phyloP scores from a whole-genome alignment of 2,888 invertebrate genomes.

The Hypena proboscidalis region DNA sequence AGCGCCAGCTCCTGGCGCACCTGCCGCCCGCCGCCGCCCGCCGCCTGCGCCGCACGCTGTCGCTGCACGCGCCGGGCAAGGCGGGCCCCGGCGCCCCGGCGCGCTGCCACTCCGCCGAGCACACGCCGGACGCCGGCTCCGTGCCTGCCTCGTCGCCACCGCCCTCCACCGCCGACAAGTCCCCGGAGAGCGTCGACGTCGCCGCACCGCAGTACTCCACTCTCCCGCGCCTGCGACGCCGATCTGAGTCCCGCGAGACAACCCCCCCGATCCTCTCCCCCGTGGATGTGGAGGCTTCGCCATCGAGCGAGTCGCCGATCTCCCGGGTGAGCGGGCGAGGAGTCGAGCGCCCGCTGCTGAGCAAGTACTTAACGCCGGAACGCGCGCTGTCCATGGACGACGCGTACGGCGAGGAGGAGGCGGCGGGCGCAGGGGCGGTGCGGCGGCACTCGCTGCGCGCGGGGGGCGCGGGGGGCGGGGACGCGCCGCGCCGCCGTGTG shows the following conservation, averaged over 20 bases:
- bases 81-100: slow-evolving; percentile 33
- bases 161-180: slow-evolving; percentile 6
- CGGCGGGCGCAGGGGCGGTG: slow-evolving; percentile 55
- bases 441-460: slow-evolving; percentile 66
- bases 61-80: slow-evolving; percentile 67
- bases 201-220: slow-evolving; percentile 60
- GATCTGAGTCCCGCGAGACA: slow-evolving; percentile 8
- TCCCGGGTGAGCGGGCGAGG: slow-evolving; percentile 46
- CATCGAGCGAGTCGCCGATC: slow-evolving; percentile 1
- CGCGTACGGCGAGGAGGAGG: slow-evolving; percentile 62
- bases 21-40: slow-evolving; percentile 89
- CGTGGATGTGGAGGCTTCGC: slow-evolving; percentile 30
- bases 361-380: slow-evolving; percentile 83
- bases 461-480: slow-evolving; percentile 43
- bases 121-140: slow-evolving; percentile 19
- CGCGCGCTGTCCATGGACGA: slow-evolving; percentile 67
- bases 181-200: slow-evolving; percentile 23
- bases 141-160: slow-evolving; percentile 41
- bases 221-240: slow-evolving; percentile 52
- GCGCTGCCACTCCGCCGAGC: slow-evolving; percentile 63
- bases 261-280: slow-evolving; percentile 21
- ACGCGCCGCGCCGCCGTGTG: slow-evolving; percentile 85
- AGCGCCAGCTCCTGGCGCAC: slow-evolving; percentile 89
- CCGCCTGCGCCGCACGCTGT: slow-evolving; percentile 87
- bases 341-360: slow-evolving; percentile 82